Evolutionary conservation across 1,140 invertebrate genomes (phyloP), one percentile per base, ranked within the genome.

Genomic region (Oncopodura yosiiana): DNA sequence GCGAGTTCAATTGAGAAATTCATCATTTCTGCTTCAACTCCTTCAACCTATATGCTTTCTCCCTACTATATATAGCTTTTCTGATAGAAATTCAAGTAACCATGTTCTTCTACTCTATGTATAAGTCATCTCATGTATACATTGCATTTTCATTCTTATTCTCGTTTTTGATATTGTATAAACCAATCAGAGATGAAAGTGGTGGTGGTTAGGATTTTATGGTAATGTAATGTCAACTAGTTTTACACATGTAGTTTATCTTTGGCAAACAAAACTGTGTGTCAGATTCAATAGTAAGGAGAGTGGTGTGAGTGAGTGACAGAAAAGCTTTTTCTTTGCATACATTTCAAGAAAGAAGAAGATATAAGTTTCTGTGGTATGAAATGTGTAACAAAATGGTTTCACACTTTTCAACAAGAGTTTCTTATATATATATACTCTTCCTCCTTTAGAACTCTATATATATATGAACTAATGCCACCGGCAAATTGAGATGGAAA

Each of bases 181-280:
- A 48, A 48, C 14, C 18, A 14, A 19, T n/a, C 3, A 3, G 32
- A 19, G 37, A n/a, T 37, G 23, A 12, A 38, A 11, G 14, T 37
- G 23, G 32, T n/a, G 29, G 14, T n/a, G 36, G 30, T 37, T 21
- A 38, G 24, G 32, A 29, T 39, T 41, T 38, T 55, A 56, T 51
- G 55, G 18, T 32, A 57, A 57, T 57, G 55, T 43, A 8, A 21
- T 51, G 55, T 57, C 55, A 57, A 50, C 48, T 44, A 14, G 29
- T 26, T 51, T 57, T 51, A 57, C 55, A 51, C 38, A 45, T 57
- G 41, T 21, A 57, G n/a, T 57, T 57, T 57, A 57, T 57, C 55
- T n/a, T n/a, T n/a, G n/a, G n/a, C n/a, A n/a, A n/a, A 57, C 30
- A 8, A 9, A 29, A 43, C 38, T 16, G 26, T 48, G 34, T 34